Evolutionary conservation across 2,888 invertebrate species (phyloP).

Genomic region (Zele albiditarsus): DNA sequence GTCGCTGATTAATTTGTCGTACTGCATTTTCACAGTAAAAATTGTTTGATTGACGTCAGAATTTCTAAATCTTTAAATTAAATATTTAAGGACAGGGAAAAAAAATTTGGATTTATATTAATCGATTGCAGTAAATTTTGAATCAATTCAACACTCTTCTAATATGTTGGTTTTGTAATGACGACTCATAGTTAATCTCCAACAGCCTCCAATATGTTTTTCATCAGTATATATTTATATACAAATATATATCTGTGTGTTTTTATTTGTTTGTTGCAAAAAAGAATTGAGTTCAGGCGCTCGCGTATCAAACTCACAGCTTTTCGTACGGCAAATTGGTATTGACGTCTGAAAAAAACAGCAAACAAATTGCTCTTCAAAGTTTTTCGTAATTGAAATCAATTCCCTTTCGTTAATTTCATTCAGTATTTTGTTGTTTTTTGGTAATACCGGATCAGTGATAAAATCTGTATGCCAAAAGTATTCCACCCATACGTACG

Average conservation of each 20-base stretch:
- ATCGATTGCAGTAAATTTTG: not conserved
- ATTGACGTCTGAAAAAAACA: constrained; percentile 85
- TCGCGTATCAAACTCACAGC: constrained; percentile 79
- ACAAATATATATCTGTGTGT: constrained; percentile 46
- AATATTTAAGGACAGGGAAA: not conserved
- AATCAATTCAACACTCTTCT: not conserved
- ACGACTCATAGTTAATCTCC: not conserved
- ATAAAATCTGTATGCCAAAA: not conserved
- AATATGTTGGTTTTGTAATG: not conserved
- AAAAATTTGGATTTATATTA: not conserved
- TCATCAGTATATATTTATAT: not conserved
- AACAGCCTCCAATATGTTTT: constrained; percentile 12
- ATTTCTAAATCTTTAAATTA: not conserved
- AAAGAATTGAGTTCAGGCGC: constrained; percentile 73
- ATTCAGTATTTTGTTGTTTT: not conserved
- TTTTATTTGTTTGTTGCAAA: constrained; percentile 66
- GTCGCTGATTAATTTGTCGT: not conserved
- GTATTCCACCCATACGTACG: not conserved
- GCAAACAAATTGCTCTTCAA: constrained; percentile 69
- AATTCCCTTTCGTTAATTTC: constrained; percentile 26
- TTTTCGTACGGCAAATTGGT: constrained; percentile 94
- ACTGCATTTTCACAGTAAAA: not conserved
- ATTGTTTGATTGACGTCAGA: not conserved
- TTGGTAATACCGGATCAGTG: constrained; percentile 6
- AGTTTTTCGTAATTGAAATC: constrained; percentile 47